Conservation (phyloP, 23 tunicate species). For the Botrylloides violaceus region DNA sequence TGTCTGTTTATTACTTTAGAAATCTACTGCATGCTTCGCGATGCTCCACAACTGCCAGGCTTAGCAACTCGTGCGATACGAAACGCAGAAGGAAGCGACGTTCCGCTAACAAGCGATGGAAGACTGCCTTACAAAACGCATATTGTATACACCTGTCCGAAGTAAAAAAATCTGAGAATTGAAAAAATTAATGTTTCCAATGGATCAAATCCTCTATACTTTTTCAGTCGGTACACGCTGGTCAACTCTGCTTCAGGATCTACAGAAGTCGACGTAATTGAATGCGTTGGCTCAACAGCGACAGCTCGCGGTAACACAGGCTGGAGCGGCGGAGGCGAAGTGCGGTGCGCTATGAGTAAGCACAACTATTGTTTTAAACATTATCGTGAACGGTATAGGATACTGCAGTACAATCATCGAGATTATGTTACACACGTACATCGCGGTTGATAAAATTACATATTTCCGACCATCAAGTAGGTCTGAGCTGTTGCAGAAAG, state of each 20-base stretch:
- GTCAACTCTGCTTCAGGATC: neutral
- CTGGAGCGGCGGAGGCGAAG: slow-evolving; percentile 16
- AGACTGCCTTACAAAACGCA: neutral
- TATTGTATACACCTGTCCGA: slow-evolving; percentile 13
- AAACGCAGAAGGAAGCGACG: neutral
- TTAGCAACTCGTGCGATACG: slow-evolving; percentile 4
- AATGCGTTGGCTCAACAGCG: slow-evolving; percentile 16
- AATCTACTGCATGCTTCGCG: slow-evolving; percentile 2
- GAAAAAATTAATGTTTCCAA: neutral
- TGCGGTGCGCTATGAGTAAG: slow-evolving; percentile 19
- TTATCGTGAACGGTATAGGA: too few relatives aligned
- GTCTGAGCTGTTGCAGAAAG: too few relatives aligned
- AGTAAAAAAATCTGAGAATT: slow-evolving; percentile 8
- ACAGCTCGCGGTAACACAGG: neutral
- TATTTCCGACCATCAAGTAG: too few relatives aligned
- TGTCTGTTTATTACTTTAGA: too few relatives aligned
- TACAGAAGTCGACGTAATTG: slow-evolving; percentile 1
- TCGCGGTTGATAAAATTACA: too few relatives aligned
- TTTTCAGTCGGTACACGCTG: slow-evolving; percentile 17
- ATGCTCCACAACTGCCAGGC: slow-evolving; percentile 5
- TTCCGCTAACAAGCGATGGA: neutral
- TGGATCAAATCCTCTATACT: too few relatives aligned
- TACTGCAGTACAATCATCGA: too few relatives aligned
- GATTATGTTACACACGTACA: too few relatives aligned
- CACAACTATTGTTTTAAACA: too few relatives aligned